phyloP scores from a whole-genome alignment of 2,113 vertebrate genomes.

The Misgurnus anguillicaudatus region DNA sequence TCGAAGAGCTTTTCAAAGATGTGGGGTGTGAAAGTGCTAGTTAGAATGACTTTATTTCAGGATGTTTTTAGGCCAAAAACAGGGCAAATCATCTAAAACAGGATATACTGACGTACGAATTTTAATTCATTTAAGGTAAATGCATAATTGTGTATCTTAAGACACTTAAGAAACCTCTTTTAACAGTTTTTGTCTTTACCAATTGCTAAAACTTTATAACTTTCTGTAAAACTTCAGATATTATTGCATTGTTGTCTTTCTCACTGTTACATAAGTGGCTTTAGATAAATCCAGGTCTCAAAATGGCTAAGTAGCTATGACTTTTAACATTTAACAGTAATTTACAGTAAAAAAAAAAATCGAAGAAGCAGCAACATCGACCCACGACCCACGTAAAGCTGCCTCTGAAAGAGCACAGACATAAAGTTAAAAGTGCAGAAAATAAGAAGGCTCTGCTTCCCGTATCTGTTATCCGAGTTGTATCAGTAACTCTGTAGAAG shows the following conservation, averaged over 20 bases:
- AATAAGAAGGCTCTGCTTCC: neutral
- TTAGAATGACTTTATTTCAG: constrained; percentile 69
- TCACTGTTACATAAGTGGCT: no score
- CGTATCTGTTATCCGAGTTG: neutral
- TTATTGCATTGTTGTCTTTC: no score
- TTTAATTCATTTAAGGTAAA: no score
- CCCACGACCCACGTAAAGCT: neutral
- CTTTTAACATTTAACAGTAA: neutral
- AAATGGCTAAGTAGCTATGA: neutral
- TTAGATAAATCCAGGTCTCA: no score
- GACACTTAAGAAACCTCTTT: no score
- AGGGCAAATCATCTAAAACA: constrained; percentile 6
- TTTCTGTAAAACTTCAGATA: no score
- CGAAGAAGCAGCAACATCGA: neutral
- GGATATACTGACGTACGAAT: neutral
- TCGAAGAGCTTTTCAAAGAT: constrained; percentile 70
- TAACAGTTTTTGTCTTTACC: no score
- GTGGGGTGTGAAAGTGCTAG: constrained; percentile 56
- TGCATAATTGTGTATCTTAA: no score
- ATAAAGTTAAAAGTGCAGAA: constrained; percentile 7
- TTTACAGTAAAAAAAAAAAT: neutral
- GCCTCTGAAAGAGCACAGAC: neutral
- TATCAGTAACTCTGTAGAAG: constrained; percentile 15
- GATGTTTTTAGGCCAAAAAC: constrained; percentile 65
- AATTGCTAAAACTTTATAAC: no score